Percentiles rank a stretch among this genome's conserved stretches.
phyloP scores from a whole-genome alignment of 2,888 invertebrate genomes.

The Lottia scabra region DNA sequence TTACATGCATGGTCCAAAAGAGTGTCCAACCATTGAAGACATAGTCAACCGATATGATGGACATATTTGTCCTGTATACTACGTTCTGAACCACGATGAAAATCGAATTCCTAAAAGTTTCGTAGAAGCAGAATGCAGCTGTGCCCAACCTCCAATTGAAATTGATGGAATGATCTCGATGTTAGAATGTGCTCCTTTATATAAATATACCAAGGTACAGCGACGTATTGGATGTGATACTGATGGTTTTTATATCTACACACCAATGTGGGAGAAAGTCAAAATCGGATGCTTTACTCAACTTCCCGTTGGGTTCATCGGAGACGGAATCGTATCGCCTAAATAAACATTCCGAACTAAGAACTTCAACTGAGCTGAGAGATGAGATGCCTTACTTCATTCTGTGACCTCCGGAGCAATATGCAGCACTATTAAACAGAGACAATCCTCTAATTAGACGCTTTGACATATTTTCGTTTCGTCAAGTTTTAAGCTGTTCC shows the following conservation, averaged over 20 bases:
- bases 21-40: slow-evolving; percentile 5
- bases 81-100: slow-evolving; percentile 12
- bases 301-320: not conserved
- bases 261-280: slow-evolving; percentile 10
- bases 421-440: too few relatives aligned
- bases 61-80: slow-evolving; percentile 11
- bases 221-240: slow-evolving; percentile 1
- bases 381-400: too few relatives aligned
- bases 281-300: slow-evolving; percentile 8
- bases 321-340: too few relatives aligned
- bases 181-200: not conserved
- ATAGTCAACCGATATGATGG: not conserved
- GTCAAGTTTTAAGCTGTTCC: too few relatives aligned
- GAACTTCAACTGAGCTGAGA: too few relatives aligned
- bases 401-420: too few relatives aligned
- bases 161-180: not conserved
- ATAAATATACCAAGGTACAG: slow-evolving; percentile 10
- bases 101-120: slow-evolving; percentile 12
- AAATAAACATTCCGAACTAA: too few relatives aligned
- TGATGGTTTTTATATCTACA: slow-evolving; percentile 11
- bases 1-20: not conserved
- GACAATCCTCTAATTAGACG: too few relatives aligned
- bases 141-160: not conserved
- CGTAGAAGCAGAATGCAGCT: slow-evolving; percentile 11
- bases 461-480: too few relatives aligned